Evolutionary conservation across 2,797 vertebrate genomes (phyloP), one percentile per base, ranked within the genome.

Genomic region (Myotis findleyi): DNA sequence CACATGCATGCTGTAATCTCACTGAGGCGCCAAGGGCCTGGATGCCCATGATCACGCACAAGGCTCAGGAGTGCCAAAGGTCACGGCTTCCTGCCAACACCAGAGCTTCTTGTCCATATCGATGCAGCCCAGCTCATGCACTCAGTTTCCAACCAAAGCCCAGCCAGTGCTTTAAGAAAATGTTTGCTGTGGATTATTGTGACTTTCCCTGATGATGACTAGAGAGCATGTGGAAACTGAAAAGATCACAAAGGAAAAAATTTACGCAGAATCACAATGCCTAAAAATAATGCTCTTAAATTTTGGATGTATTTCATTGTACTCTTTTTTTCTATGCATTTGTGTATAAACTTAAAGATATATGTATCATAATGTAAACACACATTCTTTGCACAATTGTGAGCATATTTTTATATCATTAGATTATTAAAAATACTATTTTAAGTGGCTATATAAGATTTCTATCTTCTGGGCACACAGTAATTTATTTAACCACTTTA

Each of bases 401-500:
- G 30, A 82, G 27, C 30, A 7, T 49, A 64, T 82, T 77, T 73
- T 72, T 59, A 6, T 92, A 51, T 90, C 55, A 30, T 20, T 68
- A 49, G 7, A 6, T 94, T 84, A 49, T 38, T 91, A 27, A 33
- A 87, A 75, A 41, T 68, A 30, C 10, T 38, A 49, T 86, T 81
- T 89, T 71, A 41, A 80, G 62, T 53, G 1, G 14, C 36, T 23
- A 3, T 44, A 1, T 84, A 59, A 30, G 72, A 79, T 77, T 77
- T 83, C 57, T 36, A 2, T 44, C 49, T 84, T 76, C 51, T 44
- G 27, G 36, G 30, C 44, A 5, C 5, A 41, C 36, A 18, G 2
- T 81, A 27, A 80, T 27, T 83, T 82, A 33, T 93, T 86, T 84
- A 89, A 88, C 57, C 23, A 47, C 87, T 90, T 91, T 84, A 18